Conservation (phyloP, 2,797 vertebrate genomes). For the Hipposideros larvatus region DNA sequence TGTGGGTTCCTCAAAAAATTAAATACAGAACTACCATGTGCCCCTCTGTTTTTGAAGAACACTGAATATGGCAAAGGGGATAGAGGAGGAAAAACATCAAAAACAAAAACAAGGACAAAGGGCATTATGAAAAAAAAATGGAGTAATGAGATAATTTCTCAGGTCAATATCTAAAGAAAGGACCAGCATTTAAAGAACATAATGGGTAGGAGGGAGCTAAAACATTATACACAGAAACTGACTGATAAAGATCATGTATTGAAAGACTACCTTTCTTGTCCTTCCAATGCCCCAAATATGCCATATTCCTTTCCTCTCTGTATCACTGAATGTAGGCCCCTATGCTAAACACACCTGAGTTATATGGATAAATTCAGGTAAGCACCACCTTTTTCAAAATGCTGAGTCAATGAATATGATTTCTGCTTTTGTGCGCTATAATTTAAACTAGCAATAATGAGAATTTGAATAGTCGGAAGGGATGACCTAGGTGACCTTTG, state of each 20-base stretch:
- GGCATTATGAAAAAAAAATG: background rate
- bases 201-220: background rate
- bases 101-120: background rate
- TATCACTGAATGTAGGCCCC: background rate
- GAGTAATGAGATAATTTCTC: background rate
- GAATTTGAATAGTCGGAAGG: background rate
- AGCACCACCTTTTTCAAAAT: background rate
- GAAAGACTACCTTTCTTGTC: background rate
- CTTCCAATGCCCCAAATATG: background rate
- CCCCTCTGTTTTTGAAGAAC: background rate
- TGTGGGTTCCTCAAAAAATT: background rate
- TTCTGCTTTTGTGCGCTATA: background rate
- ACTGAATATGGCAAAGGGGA: background rate
- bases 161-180: background rate
- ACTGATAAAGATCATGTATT: background rate
- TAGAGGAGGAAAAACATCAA: background rate
- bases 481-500: background rate
- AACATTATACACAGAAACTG: background rate
- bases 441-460: background rate
- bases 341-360: background rate
- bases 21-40: background rate
- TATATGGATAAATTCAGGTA: background rate
- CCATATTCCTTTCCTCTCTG: background rate
- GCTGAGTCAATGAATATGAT: background rate
- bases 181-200: background rate